Conservation (phyloP, 2,888 invertebrate genomes). For the Napeogenes sylphis region DNA sequence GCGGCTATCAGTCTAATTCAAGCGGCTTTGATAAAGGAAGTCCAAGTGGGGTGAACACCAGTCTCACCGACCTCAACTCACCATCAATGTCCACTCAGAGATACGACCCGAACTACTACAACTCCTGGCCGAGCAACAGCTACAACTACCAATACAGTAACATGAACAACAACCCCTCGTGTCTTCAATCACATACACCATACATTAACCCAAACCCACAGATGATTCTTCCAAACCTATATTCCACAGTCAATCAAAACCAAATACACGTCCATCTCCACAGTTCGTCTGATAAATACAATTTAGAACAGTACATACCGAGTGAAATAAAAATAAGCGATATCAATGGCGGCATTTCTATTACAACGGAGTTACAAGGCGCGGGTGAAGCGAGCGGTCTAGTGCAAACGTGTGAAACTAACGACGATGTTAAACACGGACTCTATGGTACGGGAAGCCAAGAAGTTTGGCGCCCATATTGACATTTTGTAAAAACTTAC, state of each 20-base stretch:
- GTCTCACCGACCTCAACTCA: slow-evolving; percentile 69
- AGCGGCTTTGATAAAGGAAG: slow-evolving; percentile 63
- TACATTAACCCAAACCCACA: slow-evolving; percentile 80
- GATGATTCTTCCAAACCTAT: slow-evolving; percentile 87
- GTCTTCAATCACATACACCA: slow-evolving; percentile 75
- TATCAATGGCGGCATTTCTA: slow-evolving; percentile 76
- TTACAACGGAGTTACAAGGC: slow-evolving; percentile 69
- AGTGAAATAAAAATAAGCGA: slow-evolving; percentile 80
- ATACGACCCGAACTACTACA: slow-evolving; percentile 78
- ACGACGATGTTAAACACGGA: slow-evolving; percentile 74
- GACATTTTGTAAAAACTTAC: slow-evolving; percentile 52
- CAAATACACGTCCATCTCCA: slow-evolving; percentile 90
- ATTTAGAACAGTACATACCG: slow-evolving; percentile 81
- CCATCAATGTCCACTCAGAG: slow-evolving; percentile 55
- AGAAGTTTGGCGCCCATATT: slow-evolving; percentile 89
- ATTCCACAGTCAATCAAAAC: slow-evolving; percentile 91
- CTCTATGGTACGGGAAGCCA: slow-evolving; percentile 59
- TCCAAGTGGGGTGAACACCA: slow-evolving; percentile 54
- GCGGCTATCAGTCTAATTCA: slow-evolving; percentile 58
- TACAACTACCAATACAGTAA: slow-evolving; percentile 85
- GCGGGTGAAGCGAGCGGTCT: slow-evolving; percentile 68
- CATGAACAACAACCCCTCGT: slow-evolving; percentile 73
- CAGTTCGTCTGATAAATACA: slow-evolving; percentile 80
- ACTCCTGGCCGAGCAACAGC: slow-evolving; percentile 80
- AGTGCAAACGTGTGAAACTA: slow-evolving; percentile 72